phyloP scores from a whole-genome alignment of 2,113 vertebrate genomes.

The Dipodomys stephensi region DNA sequence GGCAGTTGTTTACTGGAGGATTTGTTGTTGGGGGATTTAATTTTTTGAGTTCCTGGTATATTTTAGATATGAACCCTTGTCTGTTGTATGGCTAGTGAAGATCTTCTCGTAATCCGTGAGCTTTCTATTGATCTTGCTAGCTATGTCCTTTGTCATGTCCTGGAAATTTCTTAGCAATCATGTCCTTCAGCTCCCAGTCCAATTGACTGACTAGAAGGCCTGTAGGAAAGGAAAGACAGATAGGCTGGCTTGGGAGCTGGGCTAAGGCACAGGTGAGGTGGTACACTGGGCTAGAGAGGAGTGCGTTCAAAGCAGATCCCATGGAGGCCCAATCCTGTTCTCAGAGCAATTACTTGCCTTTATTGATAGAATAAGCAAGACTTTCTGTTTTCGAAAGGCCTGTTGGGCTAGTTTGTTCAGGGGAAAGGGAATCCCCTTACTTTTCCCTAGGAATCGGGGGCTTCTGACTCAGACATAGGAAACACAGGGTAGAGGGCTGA shows the following conservation, averaged over 20 bases:
- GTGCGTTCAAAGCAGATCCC: background rate
- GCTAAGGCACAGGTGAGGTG: background rate
- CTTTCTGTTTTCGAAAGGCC: background rate
- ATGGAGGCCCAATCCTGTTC: background rate
- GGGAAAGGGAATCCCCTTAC: rapidly evolving
- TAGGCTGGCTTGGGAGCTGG: background rate
- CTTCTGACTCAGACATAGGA: background rate
- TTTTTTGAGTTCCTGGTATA: too few relatives aligned
- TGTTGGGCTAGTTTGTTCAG: background rate
- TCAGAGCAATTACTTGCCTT: background rate
- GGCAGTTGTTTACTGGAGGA: too few relatives aligned
- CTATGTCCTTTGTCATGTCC: background rate
- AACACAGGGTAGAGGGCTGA: background rate
- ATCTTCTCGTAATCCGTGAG: too few relatives aligned
- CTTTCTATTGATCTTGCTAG: too few relatives aligned
- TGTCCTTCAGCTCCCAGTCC: background rate
- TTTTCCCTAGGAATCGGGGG: background rate
- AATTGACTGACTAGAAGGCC: background rate
- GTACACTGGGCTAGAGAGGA: background rate
- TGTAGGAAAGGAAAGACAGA: background rate
- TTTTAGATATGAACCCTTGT: too few relatives aligned
- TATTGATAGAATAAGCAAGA: background rate
- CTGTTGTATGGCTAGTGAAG: too few relatives aligned
- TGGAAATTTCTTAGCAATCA: background rate
- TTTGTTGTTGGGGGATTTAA: too few relatives aligned